These are phyloP conservation scores for Propsilocerus akamusi DNA, from an alignment of 1,140 invertebrate species.

Conservation along the genomic window DNA sequence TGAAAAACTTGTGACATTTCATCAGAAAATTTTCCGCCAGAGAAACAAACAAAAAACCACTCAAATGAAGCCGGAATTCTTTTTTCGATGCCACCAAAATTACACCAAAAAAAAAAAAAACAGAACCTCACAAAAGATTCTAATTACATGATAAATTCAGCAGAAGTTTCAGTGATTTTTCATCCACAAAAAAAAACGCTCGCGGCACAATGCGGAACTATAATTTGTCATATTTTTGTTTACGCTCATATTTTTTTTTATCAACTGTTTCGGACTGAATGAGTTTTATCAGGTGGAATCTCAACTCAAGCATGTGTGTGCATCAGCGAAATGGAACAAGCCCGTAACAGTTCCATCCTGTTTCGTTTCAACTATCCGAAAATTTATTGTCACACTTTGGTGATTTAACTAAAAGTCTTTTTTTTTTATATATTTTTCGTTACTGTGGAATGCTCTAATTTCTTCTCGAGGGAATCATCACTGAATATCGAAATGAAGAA, in stretches of 20 bases:
- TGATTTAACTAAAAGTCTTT: conserved; percentile 1
- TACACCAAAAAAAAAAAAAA: not conserved
- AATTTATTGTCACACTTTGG: conserved; percentile 2
- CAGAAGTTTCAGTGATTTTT: not conserved
- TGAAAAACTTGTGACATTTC: no score
- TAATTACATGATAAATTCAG: conserved; percentile 1
- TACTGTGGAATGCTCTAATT: no score
- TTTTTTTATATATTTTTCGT: no score
- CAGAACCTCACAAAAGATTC: not conserved
- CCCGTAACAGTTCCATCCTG: not conserved
- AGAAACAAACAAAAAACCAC: conserved; percentile 1
- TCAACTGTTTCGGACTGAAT: not conserved
- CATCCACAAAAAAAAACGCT: not conserved
- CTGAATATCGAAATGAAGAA: no score
- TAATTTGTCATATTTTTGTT: conserved; percentile 4
- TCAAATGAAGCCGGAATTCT: not conserved
- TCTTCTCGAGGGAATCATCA: no score
- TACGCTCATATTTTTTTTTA: not conserved
- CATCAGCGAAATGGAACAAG: not conserved
- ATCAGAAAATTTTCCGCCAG: no score
- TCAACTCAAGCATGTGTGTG: not conserved
- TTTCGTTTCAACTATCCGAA: not conserved
- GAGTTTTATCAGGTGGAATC: not conserved
- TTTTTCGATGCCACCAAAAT: not conserved
- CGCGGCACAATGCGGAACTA: not conserved